Evolutionary conservation across 2,797 vertebrate species (phyloP), one percentile per base, ranked within the genome.

Genomic region (Gambusia yucatana): DNA sequence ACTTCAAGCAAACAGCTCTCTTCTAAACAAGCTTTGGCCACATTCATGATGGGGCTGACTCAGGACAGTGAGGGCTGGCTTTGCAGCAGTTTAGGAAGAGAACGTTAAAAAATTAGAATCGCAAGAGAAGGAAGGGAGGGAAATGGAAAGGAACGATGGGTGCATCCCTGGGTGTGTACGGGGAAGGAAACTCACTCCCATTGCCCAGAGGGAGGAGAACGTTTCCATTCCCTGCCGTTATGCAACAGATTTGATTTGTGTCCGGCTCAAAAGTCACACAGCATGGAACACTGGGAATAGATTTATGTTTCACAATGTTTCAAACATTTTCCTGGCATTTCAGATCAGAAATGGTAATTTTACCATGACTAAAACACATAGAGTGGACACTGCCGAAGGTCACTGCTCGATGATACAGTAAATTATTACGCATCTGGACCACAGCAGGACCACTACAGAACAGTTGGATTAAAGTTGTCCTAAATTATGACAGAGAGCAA

Each of bases 201-300:
- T 46, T 81, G 75, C 84, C 57, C 77, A 75, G 82, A 82, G 92
- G 88, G 82, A 63, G 82, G 82, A 81, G 89, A 90, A 85, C 79
- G 69, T 91, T 90, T 92, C 88, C 88, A 86, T 86, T 82, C 85
- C 25, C 77, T 87, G 78, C 57, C 36, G 76, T 93, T 89, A 86
- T 5, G 87, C 76, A 91, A 93, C 67, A 79, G 82, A 90, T 86
- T 77, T 83, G 80, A 88, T 83, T 82, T 46, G n/a, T 9, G 57
- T 89, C 82, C 33, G 46, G 69, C 83, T 84, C 1, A 5, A 78
- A 77, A 86, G 83, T 83, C 78, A 82, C 73, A 79, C 46, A 72
- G 82, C 63, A 77, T 72, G 77, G 87, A 85, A 84, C 76, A 84
- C 82, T 82, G 82, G 72, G 44, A 72, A 39, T 76, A 70, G 75